Percentiles rank a stretch among this genome's conserved stretches.
phyloP scores from a whole-genome alignment of 1,140 invertebrate genomes.

The Dendrolimus kikuchii region DNA sequence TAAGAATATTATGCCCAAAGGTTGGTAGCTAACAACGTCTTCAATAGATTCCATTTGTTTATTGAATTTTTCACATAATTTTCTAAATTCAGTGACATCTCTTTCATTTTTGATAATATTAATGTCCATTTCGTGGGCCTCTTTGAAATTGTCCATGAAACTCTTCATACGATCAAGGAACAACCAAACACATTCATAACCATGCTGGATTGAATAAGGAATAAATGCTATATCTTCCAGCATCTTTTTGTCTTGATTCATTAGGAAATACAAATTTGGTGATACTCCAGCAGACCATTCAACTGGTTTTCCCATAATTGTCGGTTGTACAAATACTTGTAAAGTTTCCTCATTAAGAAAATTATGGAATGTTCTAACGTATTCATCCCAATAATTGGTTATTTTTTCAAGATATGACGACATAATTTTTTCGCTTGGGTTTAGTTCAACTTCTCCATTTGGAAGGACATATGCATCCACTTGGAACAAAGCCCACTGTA shows the following conservation, averaged over 20 bases:
- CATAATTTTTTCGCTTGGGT: conserved; percentile 74
- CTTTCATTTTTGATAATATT: conserved; percentile 67
- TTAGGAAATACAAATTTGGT: conserved; percentile 75
- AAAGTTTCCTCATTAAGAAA: conserved; percentile 71
- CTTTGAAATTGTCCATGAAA: conserved; percentile 79
- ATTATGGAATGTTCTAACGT: conserved; percentile 72
- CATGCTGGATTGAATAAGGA: conserved; percentile 71
- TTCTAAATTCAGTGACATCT: conserved; percentile 73
- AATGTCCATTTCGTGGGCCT: conserved; percentile 78
- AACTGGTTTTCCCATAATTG: conserved; percentile 82
- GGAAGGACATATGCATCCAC: conserved; percentile 71
- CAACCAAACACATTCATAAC: conserved; percentile 74
- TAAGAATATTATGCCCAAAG: conserved; percentile 79
- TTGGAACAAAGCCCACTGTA: conserved; percentile 73
- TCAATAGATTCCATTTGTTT: conserved; percentile 75
- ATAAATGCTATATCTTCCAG: conserved; percentile 69
- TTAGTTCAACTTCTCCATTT: conserved; percentile 62
- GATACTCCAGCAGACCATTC: conserved; percentile 78
- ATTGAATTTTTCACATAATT: conserved; percentile 75
- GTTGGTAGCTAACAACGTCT: conserved; percentile 75
- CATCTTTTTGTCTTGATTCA: conserved; percentile 77
- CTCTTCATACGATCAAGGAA: conserved; percentile 79
- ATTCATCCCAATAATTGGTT: conserved; percentile 74
- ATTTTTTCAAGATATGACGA: conserved; percentile 69
- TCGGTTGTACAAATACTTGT: conserved; percentile 75